Conservation (phyloP, 1,140 invertebrate genomes). For the Trichonephila clavipes region DNA sequence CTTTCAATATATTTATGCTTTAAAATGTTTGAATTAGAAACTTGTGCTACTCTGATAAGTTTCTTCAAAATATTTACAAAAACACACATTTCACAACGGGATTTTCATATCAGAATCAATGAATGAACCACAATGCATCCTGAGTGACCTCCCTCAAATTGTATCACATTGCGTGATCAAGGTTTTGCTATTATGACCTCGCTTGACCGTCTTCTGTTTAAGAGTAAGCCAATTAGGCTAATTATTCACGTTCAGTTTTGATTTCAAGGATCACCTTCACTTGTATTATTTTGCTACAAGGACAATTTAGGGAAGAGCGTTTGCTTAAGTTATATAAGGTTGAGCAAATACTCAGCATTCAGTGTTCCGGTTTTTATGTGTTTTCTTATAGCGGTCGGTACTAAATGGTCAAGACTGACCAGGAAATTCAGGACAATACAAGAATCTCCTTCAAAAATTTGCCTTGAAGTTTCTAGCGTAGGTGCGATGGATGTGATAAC, state of each 20-base stretch:
- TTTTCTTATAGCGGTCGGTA: background rate
- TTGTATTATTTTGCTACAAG: background rate
- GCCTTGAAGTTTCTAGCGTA: background rate
- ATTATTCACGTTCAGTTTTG: background rate
- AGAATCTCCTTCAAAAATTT: background rate
- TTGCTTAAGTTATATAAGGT: background rate
- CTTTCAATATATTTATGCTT: no score
- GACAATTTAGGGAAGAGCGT: background rate
- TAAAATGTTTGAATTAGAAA: no score
- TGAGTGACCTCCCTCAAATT: background rate
- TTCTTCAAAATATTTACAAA: no score
- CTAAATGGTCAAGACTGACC: background rate
- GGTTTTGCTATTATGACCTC: background rate
- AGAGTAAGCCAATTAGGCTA: background rate
- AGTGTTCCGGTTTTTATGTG: background rate
- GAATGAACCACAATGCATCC: background rate
- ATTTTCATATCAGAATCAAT: background rate
- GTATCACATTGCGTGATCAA: background rate
- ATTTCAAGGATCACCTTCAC: constrained; percentile 26
- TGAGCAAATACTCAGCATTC: background rate
- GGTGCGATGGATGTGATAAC: background rate
- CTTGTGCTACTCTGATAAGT: no score
- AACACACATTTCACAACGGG: background rate
- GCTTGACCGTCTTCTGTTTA: background rate
- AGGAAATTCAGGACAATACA: background rate